Base-by-base conservation (phyloP, 2,797 vertebrate species). In the Otus scops region DNA sequence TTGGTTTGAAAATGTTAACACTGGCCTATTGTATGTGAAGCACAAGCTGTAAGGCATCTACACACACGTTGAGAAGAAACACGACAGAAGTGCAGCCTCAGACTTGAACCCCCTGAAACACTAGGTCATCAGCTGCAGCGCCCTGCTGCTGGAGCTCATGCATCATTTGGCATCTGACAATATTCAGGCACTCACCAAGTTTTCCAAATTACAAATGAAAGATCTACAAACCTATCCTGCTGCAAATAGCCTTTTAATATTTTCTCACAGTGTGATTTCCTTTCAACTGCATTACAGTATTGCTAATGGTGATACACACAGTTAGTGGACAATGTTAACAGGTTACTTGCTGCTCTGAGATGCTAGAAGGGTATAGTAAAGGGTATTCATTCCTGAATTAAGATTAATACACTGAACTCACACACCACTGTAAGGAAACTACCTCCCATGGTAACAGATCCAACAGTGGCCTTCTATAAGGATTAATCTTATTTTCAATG, bases 21-120 rank as follows among this genome's bases (percentile, higher is more conserved):
- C 9, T 12, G 34, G 32, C 47, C 39, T 93, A 47, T 7, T 32
- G 24, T n/a, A 36, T 0, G 2, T 28, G 36, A 20, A 81, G 34
- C 64, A 47, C 63, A 41, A 59, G 56, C n/a, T 75, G 22, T 28
- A 51, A 34, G 27, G 14, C 38, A 73, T 7, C 54, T 65, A 9
- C 1, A 2, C 23, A 61, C 54, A 10, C 5, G 0, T 0, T 41
- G 48, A 30, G 76, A 56, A 45, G 41, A 68, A 70, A 30, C 3
- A 1, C 1, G 12, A 30, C 50, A 67, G 1, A 15, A 74, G 61
- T 14, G 27, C 93, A 74, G 5, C 15, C 39, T 30, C 21, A 17
- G 59, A 30, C 34, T 22, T 24, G 50, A 26, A 85, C 9, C 8
- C 14, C 18, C 2, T 6, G 54, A 39, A 61, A 19, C 2, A 0